These are phyloP conservation scores for Otus sunia DNA, from an alignment of 2,113 vertebrate species.

Conservation along the genomic window DNA sequence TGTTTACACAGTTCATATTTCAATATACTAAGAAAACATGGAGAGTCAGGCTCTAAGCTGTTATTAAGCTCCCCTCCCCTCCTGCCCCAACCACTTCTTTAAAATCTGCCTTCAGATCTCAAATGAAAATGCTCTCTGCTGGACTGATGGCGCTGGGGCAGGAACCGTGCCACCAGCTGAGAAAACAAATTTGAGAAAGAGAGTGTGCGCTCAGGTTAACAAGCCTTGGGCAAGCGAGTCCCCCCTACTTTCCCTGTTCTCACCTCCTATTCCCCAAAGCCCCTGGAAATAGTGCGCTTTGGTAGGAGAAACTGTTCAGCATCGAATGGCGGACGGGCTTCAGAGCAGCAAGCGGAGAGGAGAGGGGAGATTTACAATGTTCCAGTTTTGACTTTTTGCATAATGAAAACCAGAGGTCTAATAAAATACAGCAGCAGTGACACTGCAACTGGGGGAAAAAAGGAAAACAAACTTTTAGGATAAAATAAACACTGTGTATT, in stretches of 20 bases:
- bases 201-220: constrained; percentile 62
- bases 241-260: constrained; percentile 3
- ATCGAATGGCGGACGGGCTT: background rate
- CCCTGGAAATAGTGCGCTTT: background rate
- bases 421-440: constrained; percentile 64
- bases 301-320: constrained; percentile 26
- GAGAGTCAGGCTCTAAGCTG: constrained; percentile 47
- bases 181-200: constrained; percentile 78
- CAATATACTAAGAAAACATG: constrained; percentile 67
- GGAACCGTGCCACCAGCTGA: constrained; percentile 72
- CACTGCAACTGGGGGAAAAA: background rate
- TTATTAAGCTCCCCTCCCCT: constrained; percentile 57
- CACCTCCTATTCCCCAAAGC: constrained; percentile 45
- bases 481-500: background rate
- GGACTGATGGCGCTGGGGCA: constrained; percentile 49
- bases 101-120: constrained; percentile 65
- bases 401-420: constrained; percentile 72
- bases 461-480: background rate
- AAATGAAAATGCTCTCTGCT: constrained; percentile 61
- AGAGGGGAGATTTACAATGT: constrained; percentile 60
- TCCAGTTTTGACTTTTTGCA: constrained; percentile 57
- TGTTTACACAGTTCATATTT: constrained; percentile 71
- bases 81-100: constrained; percentile 59
- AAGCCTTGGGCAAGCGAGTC: constrained; percentile 31
- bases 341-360: background rate